Conservation (phyloP, 2,888 invertebrate genomes). For the Rhingia rostrata region DNA sequence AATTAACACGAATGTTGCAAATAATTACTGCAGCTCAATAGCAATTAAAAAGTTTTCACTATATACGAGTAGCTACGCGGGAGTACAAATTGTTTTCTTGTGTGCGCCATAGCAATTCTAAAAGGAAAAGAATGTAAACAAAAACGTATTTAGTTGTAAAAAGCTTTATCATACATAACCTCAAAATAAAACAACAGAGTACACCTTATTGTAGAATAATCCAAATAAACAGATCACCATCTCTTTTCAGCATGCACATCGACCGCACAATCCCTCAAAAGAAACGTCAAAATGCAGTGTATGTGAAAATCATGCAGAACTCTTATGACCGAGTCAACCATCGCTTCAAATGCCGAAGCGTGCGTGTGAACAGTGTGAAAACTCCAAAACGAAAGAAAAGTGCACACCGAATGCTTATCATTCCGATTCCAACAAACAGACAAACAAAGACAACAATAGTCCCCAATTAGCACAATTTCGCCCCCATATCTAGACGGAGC, state of each 20-base stretch:
- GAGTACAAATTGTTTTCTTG: neutral
- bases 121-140: conserved; percentile 56
- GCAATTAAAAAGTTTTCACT: neutral
- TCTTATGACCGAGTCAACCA: conserved; percentile 15
- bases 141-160: conserved; percentile 57
- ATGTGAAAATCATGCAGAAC: conserved; percentile 36
- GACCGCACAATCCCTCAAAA: conserved; percentile 1
- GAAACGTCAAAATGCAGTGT: conserved; percentile 53
- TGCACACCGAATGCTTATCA: conserved; percentile 41
- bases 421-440: conserved; percentile 33
- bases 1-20: neutral
- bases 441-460: conserved; percentile 63
- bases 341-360: neutral
- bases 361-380: neutral
- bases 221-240: conserved; percentile 61
- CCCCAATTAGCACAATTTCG: conserved; percentile 44
- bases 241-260: conserved; percentile 28
- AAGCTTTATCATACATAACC: conserved; percentile 18
- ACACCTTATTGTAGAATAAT: conserved; percentile 6
- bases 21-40: neutral
- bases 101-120: neutral
- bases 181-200: conserved; percentile 31
- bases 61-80: neutral
- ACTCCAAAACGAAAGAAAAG: neutral
- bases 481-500: conserved; percentile 28